Evolutionary conservation across 1,140 invertebrate genomes (phyloP).

Genomic region (Harlomillsia oculata): DNA sequence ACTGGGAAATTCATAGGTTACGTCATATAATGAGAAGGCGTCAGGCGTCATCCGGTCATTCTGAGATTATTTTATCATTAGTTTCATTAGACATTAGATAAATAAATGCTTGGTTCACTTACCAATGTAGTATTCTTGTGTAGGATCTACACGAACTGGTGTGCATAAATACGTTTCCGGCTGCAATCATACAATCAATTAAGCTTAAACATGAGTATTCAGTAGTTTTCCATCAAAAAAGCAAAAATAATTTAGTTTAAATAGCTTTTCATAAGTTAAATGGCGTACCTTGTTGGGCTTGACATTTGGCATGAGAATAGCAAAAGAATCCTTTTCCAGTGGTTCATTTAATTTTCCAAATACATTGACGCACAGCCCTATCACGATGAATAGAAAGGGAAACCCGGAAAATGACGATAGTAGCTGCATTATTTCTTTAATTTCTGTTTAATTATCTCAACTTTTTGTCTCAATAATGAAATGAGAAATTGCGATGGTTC

Average conservation of each 20-base stretch:
- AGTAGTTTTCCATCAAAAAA: neutral
- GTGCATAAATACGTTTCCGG: slow-evolving; percentile 77
- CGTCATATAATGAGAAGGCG: no score
- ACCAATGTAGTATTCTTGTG: slow-evolving; percentile 65
- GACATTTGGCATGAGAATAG: slow-evolving; percentile 62
- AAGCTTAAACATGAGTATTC: neutral
- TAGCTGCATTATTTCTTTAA: no score
- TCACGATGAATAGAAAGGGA: neutral
- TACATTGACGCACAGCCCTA: neutral
- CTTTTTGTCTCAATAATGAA: no score
- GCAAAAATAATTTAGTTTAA: neutral
- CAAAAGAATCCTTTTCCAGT: slow-evolving; percentile 44
- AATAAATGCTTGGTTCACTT: slow-evolving; percentile 35
- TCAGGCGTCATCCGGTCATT: no score
- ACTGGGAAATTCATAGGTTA: no score
- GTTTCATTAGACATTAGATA: neutral
- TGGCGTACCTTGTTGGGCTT: slow-evolving; percentile 51
- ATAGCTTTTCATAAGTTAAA: neutral
- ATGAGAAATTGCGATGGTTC: no score
- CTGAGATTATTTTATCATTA: neutral
- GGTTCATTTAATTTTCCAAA: neutral
- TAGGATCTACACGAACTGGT: slow-evolving; percentile 60
- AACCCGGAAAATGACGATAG: neutral
- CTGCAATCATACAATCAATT: slow-evolving; percentile 41
- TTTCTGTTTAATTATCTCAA: no score